phyloP scores from a whole-genome alignment of 2,888 invertebrate species.

The Helobdella robusta region DNA sequence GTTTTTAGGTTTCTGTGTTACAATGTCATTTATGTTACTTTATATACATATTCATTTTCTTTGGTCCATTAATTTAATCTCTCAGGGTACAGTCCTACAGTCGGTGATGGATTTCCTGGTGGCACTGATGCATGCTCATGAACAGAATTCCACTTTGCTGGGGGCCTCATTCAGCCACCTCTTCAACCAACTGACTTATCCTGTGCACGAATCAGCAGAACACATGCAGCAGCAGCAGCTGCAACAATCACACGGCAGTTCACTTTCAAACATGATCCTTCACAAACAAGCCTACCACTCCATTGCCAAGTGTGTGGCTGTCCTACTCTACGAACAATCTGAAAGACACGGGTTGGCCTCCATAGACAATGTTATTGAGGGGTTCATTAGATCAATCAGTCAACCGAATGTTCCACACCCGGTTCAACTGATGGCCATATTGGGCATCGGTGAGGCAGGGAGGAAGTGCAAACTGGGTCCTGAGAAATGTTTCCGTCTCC shows the following conservation, averaged over 20 bases:
- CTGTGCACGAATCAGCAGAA: conserved; percentile 5
- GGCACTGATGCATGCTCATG: conserved; percentile 51
- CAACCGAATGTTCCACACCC: conserved; percentile 46
- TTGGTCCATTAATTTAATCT: neutral
- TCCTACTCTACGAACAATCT: conserved; percentile 64
- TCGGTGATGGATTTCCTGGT: conserved; percentile 85
- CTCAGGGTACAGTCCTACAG: conserved; percentile 62
- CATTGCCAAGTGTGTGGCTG: conserved; percentile 89
- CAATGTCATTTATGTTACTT: neutral
- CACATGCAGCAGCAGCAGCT: neutral
- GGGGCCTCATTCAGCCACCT: conserved; percentile 59
- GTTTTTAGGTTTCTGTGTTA: neutral
- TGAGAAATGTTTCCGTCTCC: conserved; percentile 37
- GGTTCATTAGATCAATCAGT: conserved; percentile 50
- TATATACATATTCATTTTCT: too few relatives aligned
- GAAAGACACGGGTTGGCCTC: conserved; percentile 52
- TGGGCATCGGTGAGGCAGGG: conserved; percentile 94
- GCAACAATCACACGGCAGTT: neutral
- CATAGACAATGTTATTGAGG: conserved; percentile 49
- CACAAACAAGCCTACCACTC: conserved; percentile 71
- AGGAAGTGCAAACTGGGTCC: conserved; percentile 1
- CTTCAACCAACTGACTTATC: conserved; percentile 2
- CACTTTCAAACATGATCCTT: neutral
- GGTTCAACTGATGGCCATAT: conserved; percentile 79
- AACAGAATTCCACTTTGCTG: conserved; percentile 48